Base-by-base conservation (phyloP, 2,797 vertebrate genomes). In the Clangula hyemalis region DNA sequence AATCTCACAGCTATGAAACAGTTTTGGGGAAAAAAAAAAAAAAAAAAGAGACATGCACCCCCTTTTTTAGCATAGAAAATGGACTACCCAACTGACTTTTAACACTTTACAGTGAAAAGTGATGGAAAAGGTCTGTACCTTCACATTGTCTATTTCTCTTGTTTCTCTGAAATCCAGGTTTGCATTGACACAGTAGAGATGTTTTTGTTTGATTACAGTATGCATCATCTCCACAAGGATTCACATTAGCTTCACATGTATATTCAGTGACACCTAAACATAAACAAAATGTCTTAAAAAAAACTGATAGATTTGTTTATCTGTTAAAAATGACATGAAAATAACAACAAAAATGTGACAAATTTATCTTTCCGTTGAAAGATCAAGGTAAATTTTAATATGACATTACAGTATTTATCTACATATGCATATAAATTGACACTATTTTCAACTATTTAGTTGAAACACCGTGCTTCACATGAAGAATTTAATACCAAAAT, bases 201-300 rank as follows among this genome's bases (percentile, higher is more conserved):
- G 97, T 97, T 97, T 98, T 98, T 84, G 99, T 99, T 97, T 99
- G 98, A 98, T 99, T 99, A 97, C 99, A 99, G 94, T 98, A 97
- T 36, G 99, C 98, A 96, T 99, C 99, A 94, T 99, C 99, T 89
- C 99, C 99, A 96, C 99, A 99, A 62, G 98, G 99, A 97, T 99
- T 99, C 97, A 98, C 98, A 93, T 98, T 98, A 97, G 98, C 98
- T 92, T 98, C 98, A 95, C 99, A 99, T n/a, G 98, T 98, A 90
- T 99, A 99, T 97, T 98, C 98, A 65, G 96, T 94, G 22, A 98
- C 96, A 97, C 97, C 99, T 99, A 97, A 92, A 85, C 27, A 78
- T 11, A 81, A 88, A 79, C 3, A 78, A 73, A 62, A 76, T 1
- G 8, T 49, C 73, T 70, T 19, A 90, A 91, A 58, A 41, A 43